Evolutionary conservation across 2,888 invertebrate species (phyloP).

Genomic region (Oscheius myriophilus): DNA sequence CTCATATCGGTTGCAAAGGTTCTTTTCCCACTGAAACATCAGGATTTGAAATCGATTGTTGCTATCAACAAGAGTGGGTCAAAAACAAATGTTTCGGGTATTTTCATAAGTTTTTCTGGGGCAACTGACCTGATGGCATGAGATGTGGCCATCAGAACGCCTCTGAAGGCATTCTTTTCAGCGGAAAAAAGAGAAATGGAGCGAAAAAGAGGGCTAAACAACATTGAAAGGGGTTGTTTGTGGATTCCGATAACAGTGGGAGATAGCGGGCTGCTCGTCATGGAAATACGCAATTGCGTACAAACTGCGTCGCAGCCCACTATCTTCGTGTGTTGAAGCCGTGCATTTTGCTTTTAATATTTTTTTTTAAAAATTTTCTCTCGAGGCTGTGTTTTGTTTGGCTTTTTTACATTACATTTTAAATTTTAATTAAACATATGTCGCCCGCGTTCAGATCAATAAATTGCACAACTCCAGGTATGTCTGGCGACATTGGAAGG

Average conservation of each 20-base stretch:
- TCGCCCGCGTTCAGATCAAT: too few relatives aligned
- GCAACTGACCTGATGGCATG: conserved; percentile 12
- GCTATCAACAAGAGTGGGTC: neutral
- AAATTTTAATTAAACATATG: too few relatives aligned
- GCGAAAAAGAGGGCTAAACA: neutral
- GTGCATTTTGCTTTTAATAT: neutral
- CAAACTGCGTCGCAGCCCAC: neutral
- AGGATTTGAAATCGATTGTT: neutral
- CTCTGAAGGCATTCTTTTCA: neutral
- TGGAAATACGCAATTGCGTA: neutral
- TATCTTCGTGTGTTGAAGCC: neutral
- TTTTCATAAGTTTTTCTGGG: too few relatives aligned
- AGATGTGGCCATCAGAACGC: neutral
- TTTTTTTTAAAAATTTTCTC: too few relatives aligned
- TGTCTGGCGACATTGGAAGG: neutral
- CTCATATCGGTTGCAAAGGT: conserved; percentile 27
- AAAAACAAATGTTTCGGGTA: too few relatives aligned
- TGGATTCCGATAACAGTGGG: too few relatives aligned
- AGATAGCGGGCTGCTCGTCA: too few relatives aligned
- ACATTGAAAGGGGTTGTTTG: neutral
- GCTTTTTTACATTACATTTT: too few relatives aligned
- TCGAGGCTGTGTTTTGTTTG: too few relatives aligned
- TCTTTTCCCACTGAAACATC: neutral
- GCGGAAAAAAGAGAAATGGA: neutral
- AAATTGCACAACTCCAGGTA: too few relatives aligned